Evolutionary conservation across 1,140 invertebrate genomes (phyloP), one percentile per base, ranked within the genome.

Genomic region (Drosophila takahashii): DNA sequence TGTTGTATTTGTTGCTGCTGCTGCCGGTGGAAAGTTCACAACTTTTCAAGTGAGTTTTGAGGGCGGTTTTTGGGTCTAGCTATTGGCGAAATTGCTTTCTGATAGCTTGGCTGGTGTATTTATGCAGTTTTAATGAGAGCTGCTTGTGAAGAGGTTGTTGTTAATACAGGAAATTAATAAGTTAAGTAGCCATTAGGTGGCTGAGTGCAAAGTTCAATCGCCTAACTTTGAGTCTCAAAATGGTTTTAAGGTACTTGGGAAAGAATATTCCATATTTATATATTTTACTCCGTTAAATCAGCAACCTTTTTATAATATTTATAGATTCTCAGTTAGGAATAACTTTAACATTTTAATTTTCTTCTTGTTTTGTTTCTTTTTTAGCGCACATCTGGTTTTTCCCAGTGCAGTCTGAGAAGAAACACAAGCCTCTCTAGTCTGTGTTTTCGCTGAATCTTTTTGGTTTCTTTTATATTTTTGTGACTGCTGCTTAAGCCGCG

Each of bases 141-240:
- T 54, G 44, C 73, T 86, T 78, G 57, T 52, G 32, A 70, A 78
- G 72, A 64, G 65, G 36, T 66, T 80, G 62, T 79, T 67, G 58
- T 71, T 83, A 86, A 79, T 81, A 76, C 71, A 69, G 70, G 50
- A 86, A 86, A 87, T 87, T 83, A 87, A 87, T 87, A 87, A 86
- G 70, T 86, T 78, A 87, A 87, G 65, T 60, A 76, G 65, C 65
- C 70, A 50, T 84, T 75, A 79, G 69, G 45, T 61, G 56, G 59
- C 34, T 66, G 27, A 84, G 75, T 79, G 64, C 4, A 84, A 79
- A 76, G 64, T 81, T 70, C 29, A 16, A 76, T 71, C 53, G 65
- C 22, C 44, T 6, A 71, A 48, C 18, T 54, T 56, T 53, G 7
- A 1, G n/a, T 8, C 29, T 13, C 3, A 26, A 36, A 26, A 16